Evolutionary conservation across 2,797 vertebrate species (phyloP).

Genomic region (Hoplostethus atlanticus): DNA sequence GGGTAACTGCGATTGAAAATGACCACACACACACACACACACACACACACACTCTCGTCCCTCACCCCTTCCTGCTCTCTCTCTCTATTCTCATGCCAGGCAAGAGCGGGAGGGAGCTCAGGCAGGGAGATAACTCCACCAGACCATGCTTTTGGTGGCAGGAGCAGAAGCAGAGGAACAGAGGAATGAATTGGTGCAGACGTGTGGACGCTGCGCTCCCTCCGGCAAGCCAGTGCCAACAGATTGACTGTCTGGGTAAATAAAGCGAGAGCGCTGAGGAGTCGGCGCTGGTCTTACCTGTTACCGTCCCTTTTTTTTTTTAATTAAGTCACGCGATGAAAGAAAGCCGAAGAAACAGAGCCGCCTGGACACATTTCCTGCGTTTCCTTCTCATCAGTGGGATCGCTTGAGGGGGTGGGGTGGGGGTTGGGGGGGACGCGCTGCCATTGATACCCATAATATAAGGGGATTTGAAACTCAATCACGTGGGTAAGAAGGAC

Average conservation of each 20-base stretch:
- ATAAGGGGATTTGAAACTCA: background rate
- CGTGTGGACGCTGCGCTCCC: constrained; percentile 45
- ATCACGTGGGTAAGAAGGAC: background rate
- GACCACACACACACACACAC: constrained; percentile 16
- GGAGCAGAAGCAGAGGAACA: constrained; percentile 5
- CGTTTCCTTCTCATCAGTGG: background rate
- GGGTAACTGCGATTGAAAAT: constrained; percentile 5
- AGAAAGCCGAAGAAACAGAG: constrained; percentile 19
- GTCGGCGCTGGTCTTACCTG: constrained; percentile 23
- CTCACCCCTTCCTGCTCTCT: constrained; percentile 16
- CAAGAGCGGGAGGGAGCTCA: constrained; percentile 11
- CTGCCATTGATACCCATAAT: constrained; percentile 1
- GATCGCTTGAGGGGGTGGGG: constrained; percentile 24
- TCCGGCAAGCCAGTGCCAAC: constrained; percentile 30
- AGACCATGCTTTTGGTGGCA: constrained; percentile 22
- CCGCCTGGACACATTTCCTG: background rate
- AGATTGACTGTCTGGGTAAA: constrained; percentile 62
- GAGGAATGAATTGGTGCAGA: constrained; percentile 54
- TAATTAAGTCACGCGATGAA: constrained; percentile 47
- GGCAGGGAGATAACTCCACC: constrained; percentile 28
- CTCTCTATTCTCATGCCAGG: constrained; percentile 1
- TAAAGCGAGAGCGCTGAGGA: constrained; percentile 31
- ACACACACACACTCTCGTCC: constrained; percentile 21
- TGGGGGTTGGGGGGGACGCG: constrained; percentile 19
- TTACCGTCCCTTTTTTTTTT: constrained; percentile 33